A percentile compares a stretch with the other conserved stretches of the same genome.
Evolutionary conservation across 1,140 invertebrate species (phyloP).

Genomic region (Lineus longissimus): DNA sequence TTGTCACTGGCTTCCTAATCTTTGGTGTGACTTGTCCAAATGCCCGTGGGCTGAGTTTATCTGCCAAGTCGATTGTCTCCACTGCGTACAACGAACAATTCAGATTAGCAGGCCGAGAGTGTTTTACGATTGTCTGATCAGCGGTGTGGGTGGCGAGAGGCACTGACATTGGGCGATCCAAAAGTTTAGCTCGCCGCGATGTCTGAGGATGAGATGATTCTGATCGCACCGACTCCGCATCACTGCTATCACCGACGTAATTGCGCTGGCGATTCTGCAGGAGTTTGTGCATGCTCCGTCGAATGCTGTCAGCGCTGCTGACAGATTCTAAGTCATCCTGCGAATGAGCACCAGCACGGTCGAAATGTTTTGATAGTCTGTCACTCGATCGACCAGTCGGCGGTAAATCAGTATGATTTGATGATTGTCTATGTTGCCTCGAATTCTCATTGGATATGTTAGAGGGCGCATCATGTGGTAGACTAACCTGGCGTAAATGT

Average conservation of each 20-base stretch:
- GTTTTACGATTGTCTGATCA: too few species aligned
- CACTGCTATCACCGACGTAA: slow-evolving; percentile 26
- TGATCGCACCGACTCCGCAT: slow-evolving; percentile 32
- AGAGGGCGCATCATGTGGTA: not conserved
- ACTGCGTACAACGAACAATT: slow-evolving; percentile 3
- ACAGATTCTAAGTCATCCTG: slow-evolving; percentile 17
- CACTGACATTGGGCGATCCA: slow-evolving; percentile 30
- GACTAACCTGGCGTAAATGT: not conserved
- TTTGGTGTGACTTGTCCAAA: slow-evolving; percentile 8
- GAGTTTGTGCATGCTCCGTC: slow-evolving; percentile 46
- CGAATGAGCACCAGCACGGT: not conserved
- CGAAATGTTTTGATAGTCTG: not conserved
- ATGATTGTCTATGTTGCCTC: not conserved
- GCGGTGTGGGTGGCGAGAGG: slow-evolving; percentile 15
- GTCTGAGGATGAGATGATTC: not conserved
- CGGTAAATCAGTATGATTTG: not conserved
- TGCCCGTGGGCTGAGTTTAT: slow-evolving; percentile 41
- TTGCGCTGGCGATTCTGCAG: slow-evolving; percentile 40
- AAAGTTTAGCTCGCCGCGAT: not conserved
- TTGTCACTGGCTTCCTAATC: too few species aligned
- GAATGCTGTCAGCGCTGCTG: slow-evolving; percentile 34
- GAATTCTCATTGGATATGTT: not conserved
- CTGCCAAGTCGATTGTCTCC: slow-evolving; percentile 22
- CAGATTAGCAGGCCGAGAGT: not conserved
- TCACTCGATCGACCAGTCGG: not conserved